Evolutionary conservation across 2,888 invertebrate genomes (phyloP).

Genomic region (Limnephilus auricula): DNA sequence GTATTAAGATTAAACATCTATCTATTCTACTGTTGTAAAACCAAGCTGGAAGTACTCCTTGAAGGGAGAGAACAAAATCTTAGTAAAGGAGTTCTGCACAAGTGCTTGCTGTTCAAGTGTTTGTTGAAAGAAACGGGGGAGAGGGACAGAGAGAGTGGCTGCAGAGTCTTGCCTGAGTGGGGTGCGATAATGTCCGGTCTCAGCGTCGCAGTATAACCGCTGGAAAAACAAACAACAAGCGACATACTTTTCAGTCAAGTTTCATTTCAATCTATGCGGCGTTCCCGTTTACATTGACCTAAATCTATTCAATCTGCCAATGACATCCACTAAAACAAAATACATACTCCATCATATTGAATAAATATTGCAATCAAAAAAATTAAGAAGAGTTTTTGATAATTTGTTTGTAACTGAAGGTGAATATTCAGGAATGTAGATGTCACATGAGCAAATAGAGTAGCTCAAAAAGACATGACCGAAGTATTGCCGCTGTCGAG

Average conservation of each 20-base stretch:
- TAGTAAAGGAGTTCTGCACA: slow-evolving; percentile 24
- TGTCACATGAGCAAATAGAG: neutral
- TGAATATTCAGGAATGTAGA: neutral
- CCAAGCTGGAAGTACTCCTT: slow-evolving; percentile 24
- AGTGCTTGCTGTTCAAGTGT: slow-evolving; percentile 15
- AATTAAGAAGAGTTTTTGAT: neutral
- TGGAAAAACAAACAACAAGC: slow-evolving; percentile 80
- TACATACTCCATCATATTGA: neutral
- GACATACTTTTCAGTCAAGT: slow-evolving; percentile 61
- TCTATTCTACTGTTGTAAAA: slow-evolving; percentile 24
- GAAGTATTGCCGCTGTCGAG: slow-evolving; percentile 53
- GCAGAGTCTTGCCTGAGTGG: slow-evolving; percentile 85
- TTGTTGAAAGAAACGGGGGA: slow-evolving; percentile 37
- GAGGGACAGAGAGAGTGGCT: slow-evolving; percentile 68
- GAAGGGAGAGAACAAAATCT: slow-evolving; percentile 23
- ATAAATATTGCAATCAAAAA: neutral
- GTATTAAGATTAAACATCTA: neutral
- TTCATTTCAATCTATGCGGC: neutral
- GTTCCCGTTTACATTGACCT: neutral
- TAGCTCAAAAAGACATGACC: neutral
- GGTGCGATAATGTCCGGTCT: slow-evolving; percentile 85
- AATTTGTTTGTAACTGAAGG: neutral
- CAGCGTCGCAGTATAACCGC: slow-evolving; percentile 86
- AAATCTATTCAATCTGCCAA: neutral
- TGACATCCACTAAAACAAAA: neutral